These are phyloP conservation scores for Drosophila picticornis DNA, from an alignment of 2,888 invertebrate species.

Conservation along the genomic window DNA sequence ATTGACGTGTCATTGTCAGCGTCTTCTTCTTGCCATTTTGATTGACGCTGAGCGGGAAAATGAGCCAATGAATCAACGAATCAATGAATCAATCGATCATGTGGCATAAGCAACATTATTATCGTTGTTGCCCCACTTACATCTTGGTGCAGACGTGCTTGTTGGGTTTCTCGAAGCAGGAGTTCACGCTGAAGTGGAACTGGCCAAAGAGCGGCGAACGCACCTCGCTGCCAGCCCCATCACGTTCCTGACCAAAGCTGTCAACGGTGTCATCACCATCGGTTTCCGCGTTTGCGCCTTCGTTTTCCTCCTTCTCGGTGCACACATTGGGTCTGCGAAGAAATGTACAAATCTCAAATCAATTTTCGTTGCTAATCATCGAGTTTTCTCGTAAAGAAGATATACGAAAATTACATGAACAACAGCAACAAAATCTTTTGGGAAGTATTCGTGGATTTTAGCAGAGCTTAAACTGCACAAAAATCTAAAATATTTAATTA, in stretches of 20 bases:
- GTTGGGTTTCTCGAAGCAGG: conserved; percentile 84
- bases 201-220: conserved; percentile 79
- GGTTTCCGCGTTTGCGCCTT: conserved; percentile 56
- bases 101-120: conserved; percentile 32
- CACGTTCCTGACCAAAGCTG: conserved; percentile 69
- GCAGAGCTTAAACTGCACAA: neutral
- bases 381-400: neutral
- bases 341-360: conserved; percentile 8
- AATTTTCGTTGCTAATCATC: conserved; percentile 3
- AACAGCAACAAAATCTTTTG: neutral
- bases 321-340: conserved; percentile 88
- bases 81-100: conserved; percentile 20
- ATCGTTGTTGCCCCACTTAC: conserved; percentile 75
- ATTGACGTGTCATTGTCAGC: conserved; percentile 88
- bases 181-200: conserved; percentile 84
- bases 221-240: conserved; percentile 58
- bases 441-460: neutral
- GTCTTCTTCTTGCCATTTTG: conserved; percentile 88
- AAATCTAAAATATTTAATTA: neutral
- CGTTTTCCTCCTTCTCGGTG: conserved; percentile 87
- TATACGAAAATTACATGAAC: neutral
- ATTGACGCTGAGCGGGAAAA: conserved; percentile 85
- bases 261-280: conserved; percentile 71
- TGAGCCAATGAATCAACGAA: conserved; percentile 17
- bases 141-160: conserved; percentile 85